phyloP scores from a whole-genome alignment of 2,888 invertebrate species.

The Limulus polyphemus region DNA sequence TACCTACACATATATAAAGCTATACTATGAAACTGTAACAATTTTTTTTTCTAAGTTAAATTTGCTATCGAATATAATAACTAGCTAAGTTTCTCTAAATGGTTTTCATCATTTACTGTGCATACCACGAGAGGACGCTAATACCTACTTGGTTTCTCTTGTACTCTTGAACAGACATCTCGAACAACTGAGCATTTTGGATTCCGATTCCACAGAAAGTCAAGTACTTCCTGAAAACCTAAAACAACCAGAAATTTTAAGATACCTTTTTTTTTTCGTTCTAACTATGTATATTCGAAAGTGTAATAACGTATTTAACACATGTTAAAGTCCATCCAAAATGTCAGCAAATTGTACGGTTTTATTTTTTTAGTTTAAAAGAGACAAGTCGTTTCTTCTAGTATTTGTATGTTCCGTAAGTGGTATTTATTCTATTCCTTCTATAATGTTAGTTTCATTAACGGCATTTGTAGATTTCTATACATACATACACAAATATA shows the following conservation, averaged over 20 bases:
- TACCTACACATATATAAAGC: no score
- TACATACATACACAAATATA: no score
- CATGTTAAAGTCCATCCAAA: no score
- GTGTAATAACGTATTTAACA: not conserved
- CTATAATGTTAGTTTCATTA: no score
- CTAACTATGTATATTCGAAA: not conserved
- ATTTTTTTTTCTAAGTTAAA: no score
- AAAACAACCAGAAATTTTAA: not conserved
- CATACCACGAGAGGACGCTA: not conserved
- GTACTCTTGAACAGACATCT: conserved; percentile 87
- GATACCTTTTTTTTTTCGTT: not conserved
- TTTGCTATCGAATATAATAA: not conserved
- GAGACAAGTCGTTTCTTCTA: no score
- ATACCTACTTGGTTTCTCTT: conserved; percentile 64
- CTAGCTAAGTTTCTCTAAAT: not conserved
- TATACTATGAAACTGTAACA: no score
- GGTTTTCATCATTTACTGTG: not conserved
- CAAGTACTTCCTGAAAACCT: conserved; percentile 51
- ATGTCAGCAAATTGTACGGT: no score
- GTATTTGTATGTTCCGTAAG: no score
- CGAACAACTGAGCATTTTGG: conserved; percentile 91
- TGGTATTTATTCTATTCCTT: no score
- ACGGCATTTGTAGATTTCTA: no score
- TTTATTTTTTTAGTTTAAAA: no score
- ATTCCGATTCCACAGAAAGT: conserved; percentile 94